These are phyloP conservation scores for Luehdorfia chinensis DNA, from an alignment of 1,140 invertebrate genomes.

Conservation along the genomic window DNA sequence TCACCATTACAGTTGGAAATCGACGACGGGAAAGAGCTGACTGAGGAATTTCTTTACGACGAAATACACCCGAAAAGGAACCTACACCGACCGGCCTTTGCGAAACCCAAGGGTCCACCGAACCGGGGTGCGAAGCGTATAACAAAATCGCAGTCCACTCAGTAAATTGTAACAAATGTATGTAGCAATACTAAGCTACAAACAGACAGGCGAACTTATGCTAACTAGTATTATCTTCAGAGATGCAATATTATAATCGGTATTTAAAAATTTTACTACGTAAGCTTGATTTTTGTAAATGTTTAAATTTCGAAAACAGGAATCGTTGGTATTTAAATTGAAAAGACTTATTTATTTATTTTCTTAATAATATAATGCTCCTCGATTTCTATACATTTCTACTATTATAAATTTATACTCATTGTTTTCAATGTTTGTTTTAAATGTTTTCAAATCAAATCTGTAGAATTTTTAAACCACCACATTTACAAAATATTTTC, in stretches of 20 bases:
- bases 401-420: too few relatives aligned
- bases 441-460: too few relatives aligned
- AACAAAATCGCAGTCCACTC: conserved; percentile 82
- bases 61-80: too few relatives aligned
- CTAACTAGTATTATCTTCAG: conserved; percentile 10
- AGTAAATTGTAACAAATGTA: conserved; percentile 27
- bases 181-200: background rate
- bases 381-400: too few relatives aligned
- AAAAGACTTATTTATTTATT: too few relatives aligned
- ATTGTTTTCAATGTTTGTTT: too few relatives aligned
- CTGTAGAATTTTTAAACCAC: too few relatives aligned
- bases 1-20: conserved; percentile 98
- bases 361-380: too few relatives aligned
- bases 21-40: conserved; percentile 91
- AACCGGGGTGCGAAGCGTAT: conserved; percentile 93
- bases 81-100: conserved; percentile 93
- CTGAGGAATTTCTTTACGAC: conserved; percentile 93
- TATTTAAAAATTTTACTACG: background rate
- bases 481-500: too few relatives aligned
- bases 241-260: conserved; percentile 7
- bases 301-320: too few relatives aligned
- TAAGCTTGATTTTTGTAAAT: too few relatives aligned
- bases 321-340: too few relatives aligned
- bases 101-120: conserved; percentile 96
- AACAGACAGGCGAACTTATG: background rate